These are phyloP conservation scores for Dromius quadrimaculatus DNA, from an alignment of 2,888 invertebrate genomes.

Conservation along the genomic window DNA sequence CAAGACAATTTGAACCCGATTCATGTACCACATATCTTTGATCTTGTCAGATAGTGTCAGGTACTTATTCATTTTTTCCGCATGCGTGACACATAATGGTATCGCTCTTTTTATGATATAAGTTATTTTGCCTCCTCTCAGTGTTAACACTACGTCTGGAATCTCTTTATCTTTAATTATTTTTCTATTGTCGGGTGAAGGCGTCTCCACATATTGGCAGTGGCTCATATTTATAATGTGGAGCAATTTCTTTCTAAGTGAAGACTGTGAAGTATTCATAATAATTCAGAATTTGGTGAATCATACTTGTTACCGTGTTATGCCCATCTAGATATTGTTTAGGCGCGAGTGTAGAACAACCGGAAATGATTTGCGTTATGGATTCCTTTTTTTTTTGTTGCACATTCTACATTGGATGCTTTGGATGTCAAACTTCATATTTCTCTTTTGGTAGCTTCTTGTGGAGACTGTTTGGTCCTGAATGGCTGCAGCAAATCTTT, in stretches of 20 bases:
- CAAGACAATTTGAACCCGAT: constrained; percentile 13
- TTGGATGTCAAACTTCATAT: constrained; percentile 37
- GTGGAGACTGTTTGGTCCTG: constrained; percentile 53
- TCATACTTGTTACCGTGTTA: constrained; percentile 45
- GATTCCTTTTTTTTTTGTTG: constrained; percentile 43
- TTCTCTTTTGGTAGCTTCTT: constrained; percentile 48
- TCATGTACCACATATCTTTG: constrained; percentile 25
- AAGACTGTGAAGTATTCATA: too few relatives aligned
- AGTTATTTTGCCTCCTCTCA: too few relatives aligned
- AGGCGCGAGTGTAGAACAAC: constrained; percentile 45
- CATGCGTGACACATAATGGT: neutral
- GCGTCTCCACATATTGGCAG: neutral
- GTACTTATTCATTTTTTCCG: constrained; percentile 36
- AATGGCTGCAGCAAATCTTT: constrained; percentile 53
- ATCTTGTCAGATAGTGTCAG: constrained; percentile 34
- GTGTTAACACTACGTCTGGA: constrained; percentile 16
- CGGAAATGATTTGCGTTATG: constrained; percentile 48
- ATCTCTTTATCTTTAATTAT: constrained; percentile 13
- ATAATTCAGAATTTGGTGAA: constrained; percentile 50
- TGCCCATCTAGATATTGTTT: constrained; percentile 53
- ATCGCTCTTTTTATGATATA: too few relatives aligned
- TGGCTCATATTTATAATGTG: constrained; percentile 17
- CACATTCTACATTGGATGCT: constrained; percentile 54
- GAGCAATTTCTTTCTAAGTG: constrained; percentile 17
- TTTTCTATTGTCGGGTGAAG: neutral